These are phyloP conservation scores for Cactoblastis cactorum DNA, from an alignment of 2,888 invertebrate species.

Conservation along the genomic window DNA sequence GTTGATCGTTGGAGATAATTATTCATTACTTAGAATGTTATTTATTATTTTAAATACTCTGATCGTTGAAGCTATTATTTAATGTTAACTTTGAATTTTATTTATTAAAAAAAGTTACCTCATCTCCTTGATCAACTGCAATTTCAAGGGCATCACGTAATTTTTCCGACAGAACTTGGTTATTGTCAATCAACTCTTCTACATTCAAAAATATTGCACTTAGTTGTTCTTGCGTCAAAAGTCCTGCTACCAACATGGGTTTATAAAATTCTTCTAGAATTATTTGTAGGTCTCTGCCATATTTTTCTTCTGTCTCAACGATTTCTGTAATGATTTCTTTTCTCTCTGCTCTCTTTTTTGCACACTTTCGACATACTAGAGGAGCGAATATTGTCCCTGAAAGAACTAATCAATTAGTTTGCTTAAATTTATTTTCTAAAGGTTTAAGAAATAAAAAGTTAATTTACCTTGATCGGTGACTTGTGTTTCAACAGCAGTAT, in stretches of 20 bases:
- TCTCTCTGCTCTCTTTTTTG: constrained; percentile 91
- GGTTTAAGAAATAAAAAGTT: neutral
- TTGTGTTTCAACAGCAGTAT: constrained; percentile 87
- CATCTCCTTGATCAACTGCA: constrained; percentile 88
- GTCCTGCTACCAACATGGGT: constrained; percentile 95
- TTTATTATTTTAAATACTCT: no score
- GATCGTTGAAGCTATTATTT: no score
- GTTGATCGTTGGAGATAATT: no score
- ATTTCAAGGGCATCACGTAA: constrained; percentile 92
- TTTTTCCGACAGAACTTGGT: constrained; percentile 90
- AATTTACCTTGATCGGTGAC: constrained; percentile 81
- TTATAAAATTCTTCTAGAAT: constrained; percentile 95
- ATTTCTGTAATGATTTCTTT: constrained; percentile 97
- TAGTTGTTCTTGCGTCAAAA: constrained; percentile 94
- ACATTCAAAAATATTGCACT: constrained; percentile 95
- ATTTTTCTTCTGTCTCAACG: constrained; percentile 97
- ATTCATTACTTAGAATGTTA: no score
- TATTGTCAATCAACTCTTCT: constrained; percentile 93
- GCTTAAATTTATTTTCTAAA: neutral
- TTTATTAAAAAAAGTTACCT: constrained; percentile 48
- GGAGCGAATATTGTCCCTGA: constrained; percentile 86
- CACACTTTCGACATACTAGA: constrained; percentile 91
- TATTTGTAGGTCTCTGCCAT: constrained; percentile 94
- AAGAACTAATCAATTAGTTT: constrained; percentile 23
- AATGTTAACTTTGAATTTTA: no score